Evolutionary conservation across 2,888 invertebrate species (phyloP), one percentile per base, ranked within the genome.

Genomic region (Lasioglossum oenotherae): DNA sequence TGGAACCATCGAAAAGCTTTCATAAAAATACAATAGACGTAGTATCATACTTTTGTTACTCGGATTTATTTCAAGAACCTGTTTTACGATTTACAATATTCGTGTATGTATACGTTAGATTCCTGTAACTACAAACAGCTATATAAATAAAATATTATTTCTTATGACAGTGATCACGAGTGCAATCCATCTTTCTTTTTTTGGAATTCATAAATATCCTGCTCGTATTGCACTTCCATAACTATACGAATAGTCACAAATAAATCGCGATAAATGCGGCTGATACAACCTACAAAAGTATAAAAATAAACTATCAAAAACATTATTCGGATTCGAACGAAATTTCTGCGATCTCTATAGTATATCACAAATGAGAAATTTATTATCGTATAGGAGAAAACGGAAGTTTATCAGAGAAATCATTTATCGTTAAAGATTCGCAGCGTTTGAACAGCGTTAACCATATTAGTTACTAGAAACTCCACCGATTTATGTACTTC

Each of bases 11-110:
- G 23, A 74, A 23, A 74, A 74, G 35, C 35, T 57, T 69, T 79
- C 60, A 69, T 35, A 35, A 75, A 76, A 76, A 76, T 67, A 53
- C 12, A 80, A 69, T 69, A 71, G 57, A 16, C 38, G 23, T 57
- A 49, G 57, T 80, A 80, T 60, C 12, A 19, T 77, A n/a, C 46
- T 46, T 44, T 44, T 83, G 46, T 77, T 53, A 82, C 75, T 82
- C 38, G 72, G 44, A 75, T 82, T 82, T 79, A 82, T 84, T 82
- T 78, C 49, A 72, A 78, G 60, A 74, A 78, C 60, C 19, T 78
- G 64, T 75, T 79, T 73, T 41, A 75, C 60, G 49, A 78, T 73
- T 82, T 84, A 82, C 75, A 82, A 82, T 84, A 82, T 31, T 44
- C 76, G 57, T 74, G 16, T 72, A 79, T 49, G 57, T 72, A 76